Conservation (phyloP, 2,888 invertebrate species). For the Erannis defoliaria region DNA sequence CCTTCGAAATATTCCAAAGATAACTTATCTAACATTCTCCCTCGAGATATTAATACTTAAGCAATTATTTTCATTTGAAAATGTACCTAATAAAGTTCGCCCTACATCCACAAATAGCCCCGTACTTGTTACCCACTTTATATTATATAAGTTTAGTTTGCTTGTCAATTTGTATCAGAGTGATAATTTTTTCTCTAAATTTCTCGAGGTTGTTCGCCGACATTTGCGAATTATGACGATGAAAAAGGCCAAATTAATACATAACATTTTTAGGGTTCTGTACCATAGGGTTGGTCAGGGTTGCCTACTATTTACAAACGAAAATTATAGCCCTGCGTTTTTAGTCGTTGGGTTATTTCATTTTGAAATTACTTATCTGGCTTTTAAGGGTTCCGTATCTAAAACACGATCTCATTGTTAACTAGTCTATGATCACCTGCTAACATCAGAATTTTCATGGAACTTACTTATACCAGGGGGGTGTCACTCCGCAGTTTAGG, state of each 20-base stretch:
- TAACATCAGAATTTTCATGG: too few species aligned
- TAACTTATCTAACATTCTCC: background rate
- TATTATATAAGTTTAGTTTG: constrained; percentile 16
- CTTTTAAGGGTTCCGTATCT: too few species aligned
- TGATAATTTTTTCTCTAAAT: constrained; percentile 22
- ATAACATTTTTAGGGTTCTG: constrained; percentile 5
- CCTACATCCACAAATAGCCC: constrained; percentile 16
- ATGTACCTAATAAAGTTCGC: constrained; percentile 4
- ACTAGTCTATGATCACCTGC: too few species aligned
- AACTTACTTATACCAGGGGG: too few species aligned
- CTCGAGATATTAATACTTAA: background rate
- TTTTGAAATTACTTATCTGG: too few species aligned
- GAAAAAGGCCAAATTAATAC: background rate
- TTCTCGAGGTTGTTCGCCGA: constrained; percentile 16
- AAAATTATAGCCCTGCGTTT: too few species aligned
- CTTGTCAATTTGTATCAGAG: constrained; percentile 9
- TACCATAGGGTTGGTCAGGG: background rate
- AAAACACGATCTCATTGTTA: too few species aligned
- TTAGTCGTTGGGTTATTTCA: too few species aligned
- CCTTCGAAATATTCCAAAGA: background rate
- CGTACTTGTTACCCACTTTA: background rate
- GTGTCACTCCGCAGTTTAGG: too few species aligned
- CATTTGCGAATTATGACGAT: constrained; percentile 13
- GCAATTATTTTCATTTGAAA: constrained; percentile 1
- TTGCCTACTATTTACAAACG: too few species aligned